Conservation (phyloP, 53 echinoderm and acorn worm genomes). For the Stichopus horrens region DNA sequence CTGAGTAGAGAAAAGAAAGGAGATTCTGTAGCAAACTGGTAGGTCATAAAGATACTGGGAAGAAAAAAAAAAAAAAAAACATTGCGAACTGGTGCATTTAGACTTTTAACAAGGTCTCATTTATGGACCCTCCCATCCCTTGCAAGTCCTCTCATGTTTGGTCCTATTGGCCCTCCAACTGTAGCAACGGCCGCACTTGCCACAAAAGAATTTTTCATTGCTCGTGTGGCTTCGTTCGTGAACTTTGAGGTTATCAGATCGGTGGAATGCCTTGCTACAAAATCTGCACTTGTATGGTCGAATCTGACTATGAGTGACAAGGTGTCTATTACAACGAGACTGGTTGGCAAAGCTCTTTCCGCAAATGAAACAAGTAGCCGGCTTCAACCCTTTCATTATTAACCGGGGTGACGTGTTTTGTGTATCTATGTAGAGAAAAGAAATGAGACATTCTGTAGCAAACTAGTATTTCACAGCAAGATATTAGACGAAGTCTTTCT, state of each 20-base stretch:
- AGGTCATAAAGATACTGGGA: neutral
- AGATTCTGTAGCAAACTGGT: neutral
- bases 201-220: neutral
- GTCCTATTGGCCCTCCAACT: conserved; percentile 24
- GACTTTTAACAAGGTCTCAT: neutral
- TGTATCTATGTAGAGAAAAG: conserved; percentile 5
- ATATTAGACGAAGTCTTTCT: neutral
- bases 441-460: neutral
- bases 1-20: neutral
- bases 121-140: neutral
- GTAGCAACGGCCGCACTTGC: conserved; percentile 26
- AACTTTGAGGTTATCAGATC: conserved; percentile 13
- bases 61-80: no score
- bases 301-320: conserved; percentile 26
- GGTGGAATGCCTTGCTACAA: conserved; percentile 35
- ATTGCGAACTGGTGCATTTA: no score
- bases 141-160: conserved; percentile 10
- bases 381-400: conserved; percentile 14
- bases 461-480: neutral
- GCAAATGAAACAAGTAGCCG: conserved; percentile 36
- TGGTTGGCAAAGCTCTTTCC: conserved; percentile 35
- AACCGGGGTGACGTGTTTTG: neutral
- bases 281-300: conserved; percentile 37
- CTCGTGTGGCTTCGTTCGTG: conserved; percentile 26
- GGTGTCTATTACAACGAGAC: conserved; percentile 36